These are phyloP conservation scores for Sinocyclocheilus anshuiensis DNA, from an alignment of 2,113 vertebrate genomes.

Conservation along the genomic window DNA sequence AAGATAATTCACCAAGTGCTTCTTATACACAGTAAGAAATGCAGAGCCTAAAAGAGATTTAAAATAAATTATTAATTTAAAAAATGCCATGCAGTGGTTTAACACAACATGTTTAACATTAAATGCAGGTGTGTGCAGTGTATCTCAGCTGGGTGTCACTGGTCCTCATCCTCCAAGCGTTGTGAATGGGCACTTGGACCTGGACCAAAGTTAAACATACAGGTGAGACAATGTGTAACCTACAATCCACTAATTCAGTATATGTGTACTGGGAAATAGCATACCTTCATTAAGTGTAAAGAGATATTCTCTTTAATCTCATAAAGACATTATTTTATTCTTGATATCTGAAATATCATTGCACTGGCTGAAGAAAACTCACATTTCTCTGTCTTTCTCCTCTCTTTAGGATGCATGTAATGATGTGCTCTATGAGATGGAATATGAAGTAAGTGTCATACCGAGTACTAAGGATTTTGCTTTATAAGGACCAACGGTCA, in stretches of 20 bases:
- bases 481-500: background rate
- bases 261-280: background rate
- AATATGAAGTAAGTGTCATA: slow-evolving; percentile 25
- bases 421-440: fast-evolving
- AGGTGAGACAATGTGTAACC: slow-evolving; percentile 29
- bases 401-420: background rate
- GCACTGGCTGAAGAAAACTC: background rate
- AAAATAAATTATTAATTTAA: too few relatives aligned
- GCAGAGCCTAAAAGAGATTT: background rate
- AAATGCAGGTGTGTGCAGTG: slow-evolving; percentile 59
- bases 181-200: slow-evolving; percentile 41
- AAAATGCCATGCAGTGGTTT: too few relatives aligned
- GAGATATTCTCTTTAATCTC: too few relatives aligned
- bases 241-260: background rate
- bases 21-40: too few relatives aligned
- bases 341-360: background rate
- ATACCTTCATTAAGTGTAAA: background rate
- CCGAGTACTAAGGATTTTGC: background rate
- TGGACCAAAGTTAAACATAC: background rate
- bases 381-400: background rate
- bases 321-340: too few relatives aligned
- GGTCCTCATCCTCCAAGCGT: slow-evolving; percentile 22
- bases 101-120: too few relatives aligned
- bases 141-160: slow-evolving; percentile 62
- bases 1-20: too few relatives aligned